These are phyloP conservation scores for Abscondita cerata DNA, from an alignment of 2,888 invertebrate genomes.

Conservation along the genomic window DNA sequence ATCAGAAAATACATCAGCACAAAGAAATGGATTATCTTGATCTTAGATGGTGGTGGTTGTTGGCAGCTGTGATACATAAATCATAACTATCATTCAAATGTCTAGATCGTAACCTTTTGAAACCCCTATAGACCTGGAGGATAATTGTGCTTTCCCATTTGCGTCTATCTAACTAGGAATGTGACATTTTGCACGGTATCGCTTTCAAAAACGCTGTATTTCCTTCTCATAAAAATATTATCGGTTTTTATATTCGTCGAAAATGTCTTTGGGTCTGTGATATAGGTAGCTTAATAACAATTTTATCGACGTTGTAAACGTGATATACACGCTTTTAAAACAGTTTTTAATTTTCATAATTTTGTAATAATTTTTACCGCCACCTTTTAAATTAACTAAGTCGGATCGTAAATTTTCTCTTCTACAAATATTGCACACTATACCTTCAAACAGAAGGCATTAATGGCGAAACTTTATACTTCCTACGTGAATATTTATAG, in stretches of 20 bases:
- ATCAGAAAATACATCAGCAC: constrained; percentile 48
- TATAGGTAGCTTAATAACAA: not conserved
- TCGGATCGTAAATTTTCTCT: too few relatives aligned
- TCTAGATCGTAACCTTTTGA: constrained; percentile 24
- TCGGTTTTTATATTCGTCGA: not conserved
- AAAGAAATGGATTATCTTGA: constrained; percentile 53
- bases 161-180: constrained; percentile 1
- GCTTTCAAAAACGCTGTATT: not conserved
- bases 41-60: constrained; percentile 46
- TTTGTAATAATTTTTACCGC: too few relatives aligned
- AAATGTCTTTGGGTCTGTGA: not conserved
- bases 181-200: not conserved
- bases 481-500: too few relatives aligned
- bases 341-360: too few relatives aligned
- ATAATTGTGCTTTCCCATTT: constrained; percentile 24
- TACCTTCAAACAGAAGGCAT: too few relatives aligned
- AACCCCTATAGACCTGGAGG: constrained; percentile 1
- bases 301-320: not conserved
- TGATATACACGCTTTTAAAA: too few relatives aligned
- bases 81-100: constrained; percentile 42
- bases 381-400: too few relatives aligned
- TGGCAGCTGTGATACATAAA: constrained; percentile 51
- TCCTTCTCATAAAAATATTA: not conserved
- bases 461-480: too few relatives aligned
- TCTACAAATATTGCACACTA: too few relatives aligned